Conservation (phyloP, 2,888 invertebrate genomes). For the Volucella inanis region DNA sequence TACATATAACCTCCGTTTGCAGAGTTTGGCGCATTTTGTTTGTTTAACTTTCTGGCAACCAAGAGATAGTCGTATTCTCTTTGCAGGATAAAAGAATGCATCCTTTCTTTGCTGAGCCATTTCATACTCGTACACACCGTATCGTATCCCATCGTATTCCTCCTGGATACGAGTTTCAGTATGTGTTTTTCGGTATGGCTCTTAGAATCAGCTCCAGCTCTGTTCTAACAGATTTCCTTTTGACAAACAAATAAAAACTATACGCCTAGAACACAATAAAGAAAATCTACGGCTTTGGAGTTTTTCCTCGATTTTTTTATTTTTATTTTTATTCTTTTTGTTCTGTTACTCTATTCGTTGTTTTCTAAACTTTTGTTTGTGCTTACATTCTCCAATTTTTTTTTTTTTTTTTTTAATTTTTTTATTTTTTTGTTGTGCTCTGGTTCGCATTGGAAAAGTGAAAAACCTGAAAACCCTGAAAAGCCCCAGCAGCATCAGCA, state of each 20-base stretch:
- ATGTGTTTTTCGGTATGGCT: background rate
- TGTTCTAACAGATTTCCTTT: slow-evolving; percentile 47
- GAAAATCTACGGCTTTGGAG: slow-evolving; percentile 61
- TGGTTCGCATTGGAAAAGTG: slow-evolving; percentile 57
- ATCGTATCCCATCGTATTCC: slow-evolving; percentile 1
- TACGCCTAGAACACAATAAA: slow-evolving; percentile 71
- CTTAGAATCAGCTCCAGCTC: background rate
- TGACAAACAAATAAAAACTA: slow-evolving; percentile 58
- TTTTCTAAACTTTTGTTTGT: slow-evolving; percentile 69
- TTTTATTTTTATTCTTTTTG: slow-evolving; percentile 1
- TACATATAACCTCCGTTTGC: slow-evolving; percentile 12
- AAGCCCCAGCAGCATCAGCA: no score
- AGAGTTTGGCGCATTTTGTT: slow-evolving; percentile 57
- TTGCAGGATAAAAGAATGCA: slow-evolving; percentile 58
- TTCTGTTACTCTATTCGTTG: slow-evolving; percentile 22
- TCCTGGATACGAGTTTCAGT: slow-evolving; percentile 14
- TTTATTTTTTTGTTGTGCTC: slow-evolving; percentile 26
- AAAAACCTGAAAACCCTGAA: slow-evolving; percentile 40
- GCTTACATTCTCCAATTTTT: slow-evolving; percentile 50
- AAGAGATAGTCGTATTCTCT: slow-evolving; percentile 48
- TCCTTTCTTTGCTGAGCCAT: slow-evolving; percentile 30
- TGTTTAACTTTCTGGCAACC: slow-evolving; percentile 59
- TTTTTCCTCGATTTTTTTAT: slow-evolving; percentile 12
- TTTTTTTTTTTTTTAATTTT: slow-evolving; percentile 35
- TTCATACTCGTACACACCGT: background rate